These are phyloP conservation scores for Drosophila rubida DNA, from an alignment of 2,888 invertebrate species.

Conservation along the genomic window DNA sequence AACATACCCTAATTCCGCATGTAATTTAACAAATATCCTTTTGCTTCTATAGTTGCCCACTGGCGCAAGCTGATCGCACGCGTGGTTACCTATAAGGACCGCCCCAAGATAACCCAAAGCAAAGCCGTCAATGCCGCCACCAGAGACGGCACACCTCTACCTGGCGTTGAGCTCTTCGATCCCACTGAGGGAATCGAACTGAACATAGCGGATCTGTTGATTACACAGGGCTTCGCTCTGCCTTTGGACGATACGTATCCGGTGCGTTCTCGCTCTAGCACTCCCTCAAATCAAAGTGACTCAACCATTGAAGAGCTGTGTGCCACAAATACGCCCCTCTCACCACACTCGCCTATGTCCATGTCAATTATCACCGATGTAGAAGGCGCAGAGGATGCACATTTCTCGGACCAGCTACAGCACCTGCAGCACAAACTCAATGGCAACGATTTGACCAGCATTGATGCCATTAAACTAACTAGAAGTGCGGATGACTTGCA, in stretches of 20 bases:
- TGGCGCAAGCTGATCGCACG: conserved; percentile 93
- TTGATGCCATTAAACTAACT: conserved; percentile 58
- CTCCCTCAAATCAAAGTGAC: conserved; percentile 67
- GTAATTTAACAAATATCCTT: not conserved
- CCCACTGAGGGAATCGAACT: conserved; percentile 86
- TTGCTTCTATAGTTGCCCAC: conserved; percentile 86
- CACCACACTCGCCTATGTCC: conserved; percentile 66
- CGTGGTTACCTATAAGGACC: conserved; percentile 90
- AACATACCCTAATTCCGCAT: not conserved
- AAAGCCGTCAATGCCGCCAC: conserved; percentile 53
- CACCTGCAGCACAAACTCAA: conserved; percentile 74
- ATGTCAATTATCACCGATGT: conserved; percentile 54
- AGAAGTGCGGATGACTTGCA: conserved; percentile 57
- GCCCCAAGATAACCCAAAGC: conserved; percentile 81
- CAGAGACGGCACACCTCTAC: conserved; percentile 90
- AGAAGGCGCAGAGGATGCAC: conserved; percentile 67
- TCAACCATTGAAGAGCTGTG: conserved; percentile 70
- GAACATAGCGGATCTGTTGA: conserved; percentile 82
- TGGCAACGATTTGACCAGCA: conserved; percentile 52
- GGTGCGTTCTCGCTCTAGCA: conserved; percentile 67
- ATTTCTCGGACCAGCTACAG: conserved; percentile 71
- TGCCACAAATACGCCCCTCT: conserved; percentile 53
- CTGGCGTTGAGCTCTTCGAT: conserved; percentile 91
- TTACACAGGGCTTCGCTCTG: conserved; percentile 82
- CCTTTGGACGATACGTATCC: conserved; percentile 75